Conservation (phyloP, 2,888 invertebrate species). For the Junonia oenone region DNA sequence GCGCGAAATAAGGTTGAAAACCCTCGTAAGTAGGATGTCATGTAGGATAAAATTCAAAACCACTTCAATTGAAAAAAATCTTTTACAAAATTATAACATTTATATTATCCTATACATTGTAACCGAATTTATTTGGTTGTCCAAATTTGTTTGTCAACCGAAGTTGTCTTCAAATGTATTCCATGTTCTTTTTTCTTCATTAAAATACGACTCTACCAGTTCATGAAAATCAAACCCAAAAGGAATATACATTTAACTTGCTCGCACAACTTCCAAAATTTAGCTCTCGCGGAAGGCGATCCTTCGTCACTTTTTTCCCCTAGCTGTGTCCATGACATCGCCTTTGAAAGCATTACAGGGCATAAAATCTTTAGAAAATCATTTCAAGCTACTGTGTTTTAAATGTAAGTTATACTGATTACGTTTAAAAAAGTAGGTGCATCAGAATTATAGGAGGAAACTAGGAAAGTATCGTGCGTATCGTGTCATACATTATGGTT, state of each 20-base stretch:
- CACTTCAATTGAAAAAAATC: too few species aligned
- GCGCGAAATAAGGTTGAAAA: too few species aligned
- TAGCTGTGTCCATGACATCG: neutral
- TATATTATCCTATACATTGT: too few species aligned
- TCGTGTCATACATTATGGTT: too few species aligned
- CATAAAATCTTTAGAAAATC: conserved; percentile 2
- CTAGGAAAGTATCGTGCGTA: too few species aligned
- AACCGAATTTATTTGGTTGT: too few species aligned
- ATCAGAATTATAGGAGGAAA: too few species aligned
- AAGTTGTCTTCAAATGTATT: too few species aligned
- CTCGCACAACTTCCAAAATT: neutral
- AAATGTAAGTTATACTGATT: neutral
- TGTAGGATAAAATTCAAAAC: too few species aligned
- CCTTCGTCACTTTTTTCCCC: conserved; percentile 5
- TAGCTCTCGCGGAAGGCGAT: neutral
- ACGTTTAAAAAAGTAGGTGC: neutral
- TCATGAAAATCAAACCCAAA: neutral
- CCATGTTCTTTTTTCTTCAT: neutral
- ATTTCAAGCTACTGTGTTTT: neutral
- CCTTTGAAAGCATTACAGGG: neutral
- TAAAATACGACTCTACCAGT: neutral
- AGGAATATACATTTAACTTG: neutral
- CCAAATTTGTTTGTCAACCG: too few species aligned
- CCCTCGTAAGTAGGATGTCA: too few species aligned
- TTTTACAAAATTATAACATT: too few species aligned